phyloP scores from a whole-genome alignment of 2,888 invertebrate genomes.

The Drosophila melanocephala region DNA sequence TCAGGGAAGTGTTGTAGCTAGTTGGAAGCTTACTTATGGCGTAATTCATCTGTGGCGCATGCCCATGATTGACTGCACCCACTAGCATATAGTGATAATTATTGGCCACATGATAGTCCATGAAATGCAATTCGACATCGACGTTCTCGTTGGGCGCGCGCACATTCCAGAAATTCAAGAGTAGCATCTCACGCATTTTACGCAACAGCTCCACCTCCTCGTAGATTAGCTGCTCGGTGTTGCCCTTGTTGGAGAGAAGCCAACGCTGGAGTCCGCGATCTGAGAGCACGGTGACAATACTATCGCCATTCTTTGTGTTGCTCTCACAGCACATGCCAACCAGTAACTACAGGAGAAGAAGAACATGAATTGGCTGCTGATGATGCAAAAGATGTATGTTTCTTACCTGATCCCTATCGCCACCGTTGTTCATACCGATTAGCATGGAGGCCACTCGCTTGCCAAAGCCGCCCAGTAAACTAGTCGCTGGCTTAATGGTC shows the following conservation, averaged over 20 bases:
- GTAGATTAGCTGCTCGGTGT: constrained; percentile 89
- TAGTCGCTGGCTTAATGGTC: constrained; percentile 90
- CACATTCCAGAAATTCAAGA: constrained; percentile 89
- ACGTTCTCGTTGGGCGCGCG: constrained; percentile 86
- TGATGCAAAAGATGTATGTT: background rate
- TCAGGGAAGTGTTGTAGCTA: background rate
- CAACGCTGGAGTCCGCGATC: constrained; percentile 94
- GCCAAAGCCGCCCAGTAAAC: constrained; percentile 95
- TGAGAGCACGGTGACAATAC: constrained; percentile 90
- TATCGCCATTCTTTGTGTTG: constrained; percentile 84
- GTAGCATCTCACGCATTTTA: constrained; percentile 90
- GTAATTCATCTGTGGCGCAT: constrained; percentile 90
- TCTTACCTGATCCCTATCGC: constrained; percentile 84
- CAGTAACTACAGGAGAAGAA: constrained; percentile 85
- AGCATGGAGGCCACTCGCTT: constrained; percentile 87
- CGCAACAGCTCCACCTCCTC: constrained; percentile 90
- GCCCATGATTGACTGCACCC: constrained; percentile 89
- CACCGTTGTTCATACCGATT: constrained; percentile 84
- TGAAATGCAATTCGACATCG: constrained; percentile 89
- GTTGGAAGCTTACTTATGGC: constrained; percentile 88
- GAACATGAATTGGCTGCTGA: background rate
- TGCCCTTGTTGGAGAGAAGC: constrained; percentile 88
- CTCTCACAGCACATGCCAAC: constrained; percentile 89
- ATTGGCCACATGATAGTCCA: constrained; percentile 91
- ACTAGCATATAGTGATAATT: constrained; percentile 90